Conservation (phyloP, 2,888 invertebrate species). For the Acronicta psi region DNA sequence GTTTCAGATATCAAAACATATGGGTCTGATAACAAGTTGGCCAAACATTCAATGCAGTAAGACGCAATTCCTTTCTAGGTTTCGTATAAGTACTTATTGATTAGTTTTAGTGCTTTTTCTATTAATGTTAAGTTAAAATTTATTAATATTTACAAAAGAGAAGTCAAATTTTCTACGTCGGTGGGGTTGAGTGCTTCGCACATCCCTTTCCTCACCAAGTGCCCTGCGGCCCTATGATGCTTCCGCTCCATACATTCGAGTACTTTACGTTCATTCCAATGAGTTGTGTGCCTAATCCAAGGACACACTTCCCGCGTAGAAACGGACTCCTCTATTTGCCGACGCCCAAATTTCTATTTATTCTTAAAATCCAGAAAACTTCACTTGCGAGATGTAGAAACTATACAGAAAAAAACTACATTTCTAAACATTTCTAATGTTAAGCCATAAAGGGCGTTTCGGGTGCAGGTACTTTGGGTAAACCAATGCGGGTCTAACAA, state of each 20-base stretch:
- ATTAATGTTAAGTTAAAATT: too few relatives aligned
- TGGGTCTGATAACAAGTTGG: too few relatives aligned
- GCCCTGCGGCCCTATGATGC: slow-evolving; percentile 68
- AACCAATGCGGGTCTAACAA: neutral
- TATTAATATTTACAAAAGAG: slow-evolving; percentile 65
- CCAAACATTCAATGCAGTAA: too few relatives aligned
- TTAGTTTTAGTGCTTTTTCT: too few relatives aligned
- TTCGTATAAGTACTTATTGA: too few relatives aligned
- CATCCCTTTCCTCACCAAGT: slow-evolving; percentile 80
- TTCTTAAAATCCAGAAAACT: slow-evolving; percentile 62
- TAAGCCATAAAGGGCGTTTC: slow-evolving; percentile 11
- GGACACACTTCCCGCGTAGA: slow-evolving; percentile 80
- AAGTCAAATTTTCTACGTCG: slow-evolving; percentile 84
- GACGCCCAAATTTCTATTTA: slow-evolving; percentile 41
- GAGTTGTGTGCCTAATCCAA: slow-evolving; percentile 53
- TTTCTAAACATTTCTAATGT: slow-evolving; percentile 27
- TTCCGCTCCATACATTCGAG: slow-evolving; percentile 72
- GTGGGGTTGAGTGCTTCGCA: slow-evolving; percentile 80
- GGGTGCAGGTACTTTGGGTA: slow-evolving; percentile 32
- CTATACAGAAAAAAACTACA: slow-evolving; percentile 69
- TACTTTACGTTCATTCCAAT: slow-evolving; percentile 79
- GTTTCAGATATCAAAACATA: too few relatives aligned
- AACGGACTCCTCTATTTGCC: slow-evolving; percentile 74
- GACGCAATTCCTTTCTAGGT: too few relatives aligned
- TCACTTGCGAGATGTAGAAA: slow-evolving; percentile 72